These are phyloP conservation scores for Helicorthomorpha holstii DNA, from an alignment of 1,140 invertebrate genomes.

Conservation along the genomic window DNA sequence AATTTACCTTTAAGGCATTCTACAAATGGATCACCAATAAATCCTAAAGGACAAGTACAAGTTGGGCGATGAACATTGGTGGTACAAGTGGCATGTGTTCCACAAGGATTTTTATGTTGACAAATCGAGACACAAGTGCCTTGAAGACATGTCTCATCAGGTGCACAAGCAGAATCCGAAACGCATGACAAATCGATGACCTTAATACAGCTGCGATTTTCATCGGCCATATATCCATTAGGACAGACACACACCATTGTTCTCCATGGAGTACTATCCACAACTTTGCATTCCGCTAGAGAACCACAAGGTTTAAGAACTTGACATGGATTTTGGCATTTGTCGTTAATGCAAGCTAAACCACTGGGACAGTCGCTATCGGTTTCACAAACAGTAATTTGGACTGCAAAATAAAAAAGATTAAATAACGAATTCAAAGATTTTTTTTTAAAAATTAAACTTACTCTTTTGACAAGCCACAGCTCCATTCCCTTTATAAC, in stretches of 20 bases:
- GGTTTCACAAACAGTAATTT: conserved; percentile 42
- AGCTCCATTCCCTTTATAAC: conserved; percentile 25
- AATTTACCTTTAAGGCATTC: conserved; percentile 45
- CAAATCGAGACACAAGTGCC: conserved; percentile 56
- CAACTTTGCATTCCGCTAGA: conserved; percentile 53
- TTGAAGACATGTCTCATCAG: conserved; percentile 14
- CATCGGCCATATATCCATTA: conserved; percentile 59
- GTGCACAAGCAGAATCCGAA: conserved; percentile 12
- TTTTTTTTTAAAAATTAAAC: conserved; percentile 7
- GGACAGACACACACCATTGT: conserved; percentile 81
- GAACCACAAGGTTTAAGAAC: conserved; percentile 55
- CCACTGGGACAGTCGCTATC: conserved; percentile 63
- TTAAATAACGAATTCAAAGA: not conserved
- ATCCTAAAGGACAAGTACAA: conserved; percentile 62
- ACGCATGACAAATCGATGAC: not conserved
- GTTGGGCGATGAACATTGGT: conserved; percentile 31
- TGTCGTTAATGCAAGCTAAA: conserved; percentile 58
- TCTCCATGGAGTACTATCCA: conserved; percentile 57
- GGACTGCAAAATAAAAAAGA: conserved; percentile 5
- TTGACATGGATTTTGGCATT: conserved; percentile 66
- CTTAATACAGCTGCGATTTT: conserved; percentile 44
- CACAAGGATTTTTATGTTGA: conserved; percentile 54
- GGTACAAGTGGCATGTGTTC: conserved; percentile 54
- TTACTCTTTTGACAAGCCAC: conserved; percentile 14
- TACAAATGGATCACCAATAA: conserved; percentile 68